Evolutionary conservation across 2,113 vertebrate species (phyloP), one percentile per base, ranked within the genome.

Genomic region (Peromyscus maniculatus): DNA sequence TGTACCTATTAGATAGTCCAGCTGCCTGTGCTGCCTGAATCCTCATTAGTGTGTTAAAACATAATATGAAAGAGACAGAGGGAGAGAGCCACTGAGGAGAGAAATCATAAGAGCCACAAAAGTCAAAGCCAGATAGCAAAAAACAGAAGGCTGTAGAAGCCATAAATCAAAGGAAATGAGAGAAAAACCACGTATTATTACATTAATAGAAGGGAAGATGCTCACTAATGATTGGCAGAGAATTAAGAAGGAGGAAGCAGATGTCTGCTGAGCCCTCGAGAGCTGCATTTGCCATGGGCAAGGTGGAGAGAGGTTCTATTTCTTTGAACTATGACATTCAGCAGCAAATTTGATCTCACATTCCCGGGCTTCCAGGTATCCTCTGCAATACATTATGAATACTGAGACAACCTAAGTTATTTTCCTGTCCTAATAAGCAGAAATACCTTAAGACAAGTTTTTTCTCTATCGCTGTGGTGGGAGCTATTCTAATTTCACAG

Each of bases 81-180:
- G 12, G 36, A 15, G 22, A n/a, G 0, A 19, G 16, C 7, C 77
- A 36, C n/a, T 0, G 0, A 64, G 39, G 12, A 59, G 19, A 80
- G 36, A 8, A 21, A 21, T 59, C 66, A 67, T 55, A 88, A 93
- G n/a, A 71, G 55, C 10, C n/a, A 52, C 24, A 88, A 77, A 80
- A 31, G 3, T 4, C 15, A 11, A 52, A 89, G 13, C 24, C 15
- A n/a, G 78, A 49, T 74, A 93, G 62, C 62, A 88, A 71, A 91
- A 75, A 33, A 1, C 43, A 6, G 16, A 12, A 72, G 39, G 39
- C 69, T 93, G 3, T 59, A 66, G 55, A 82, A 83, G 46, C 4
- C 55, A 67, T 46, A 39, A 24, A 69, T 49, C 16, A 5, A 62
- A 22, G 78, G 43, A 94, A 88, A 89, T 52, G 39, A 46, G n/a